These are phyloP conservation scores for Gadus macrocephalus DNA, from an alignment of 2,113 vertebrate genomes.

Conservation along the genomic window DNA sequence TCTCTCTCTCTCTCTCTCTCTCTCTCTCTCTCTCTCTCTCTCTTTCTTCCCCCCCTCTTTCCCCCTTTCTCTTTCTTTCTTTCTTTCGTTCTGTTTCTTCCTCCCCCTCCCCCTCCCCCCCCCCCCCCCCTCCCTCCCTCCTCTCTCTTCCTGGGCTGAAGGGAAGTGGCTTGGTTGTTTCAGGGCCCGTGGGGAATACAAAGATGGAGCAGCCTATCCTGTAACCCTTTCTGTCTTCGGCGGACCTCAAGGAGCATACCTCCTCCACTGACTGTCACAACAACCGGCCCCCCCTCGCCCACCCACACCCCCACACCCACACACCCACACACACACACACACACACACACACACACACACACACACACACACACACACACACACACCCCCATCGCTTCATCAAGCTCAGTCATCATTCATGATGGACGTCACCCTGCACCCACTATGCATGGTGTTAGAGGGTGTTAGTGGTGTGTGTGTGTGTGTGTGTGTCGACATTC, in stretches of 20 bases:
- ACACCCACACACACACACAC: background rate
- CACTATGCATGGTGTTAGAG: too few species aligned
- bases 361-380: background rate
- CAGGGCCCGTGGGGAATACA: conserved; percentile 61
- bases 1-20: conserved; percentile 6
- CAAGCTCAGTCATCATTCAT: background rate
- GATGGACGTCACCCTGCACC: background rate
- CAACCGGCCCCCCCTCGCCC: too few species aligned
- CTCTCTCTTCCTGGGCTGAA: conserved; percentile 42
- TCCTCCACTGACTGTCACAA: conserved; percentile 16
- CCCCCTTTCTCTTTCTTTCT: conserved; percentile 34
- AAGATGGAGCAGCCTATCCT: conserved; percentile 70
- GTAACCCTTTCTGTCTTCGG: conserved; percentile 61
- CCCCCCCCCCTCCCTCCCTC: conserved; percentile 35
- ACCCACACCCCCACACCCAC: too few species aligned
- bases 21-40: too few species aligned
- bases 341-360: background rate
- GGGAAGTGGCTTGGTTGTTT: conserved; percentile 73
- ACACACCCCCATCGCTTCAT: background rate
- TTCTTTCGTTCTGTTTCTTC: conserved; percentile 33
- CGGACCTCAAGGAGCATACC: conserved; percentile 18
- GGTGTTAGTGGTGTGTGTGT: too few species aligned
- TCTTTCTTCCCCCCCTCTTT: conserved; percentile 14
- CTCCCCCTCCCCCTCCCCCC: conserved; percentile 16
- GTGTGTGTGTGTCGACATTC: too few species aligned